These are phyloP conservation scores for Melitaea cinxia DNA, from an alignment of 1,140 invertebrate species.

Conservation along the genomic window DNA sequence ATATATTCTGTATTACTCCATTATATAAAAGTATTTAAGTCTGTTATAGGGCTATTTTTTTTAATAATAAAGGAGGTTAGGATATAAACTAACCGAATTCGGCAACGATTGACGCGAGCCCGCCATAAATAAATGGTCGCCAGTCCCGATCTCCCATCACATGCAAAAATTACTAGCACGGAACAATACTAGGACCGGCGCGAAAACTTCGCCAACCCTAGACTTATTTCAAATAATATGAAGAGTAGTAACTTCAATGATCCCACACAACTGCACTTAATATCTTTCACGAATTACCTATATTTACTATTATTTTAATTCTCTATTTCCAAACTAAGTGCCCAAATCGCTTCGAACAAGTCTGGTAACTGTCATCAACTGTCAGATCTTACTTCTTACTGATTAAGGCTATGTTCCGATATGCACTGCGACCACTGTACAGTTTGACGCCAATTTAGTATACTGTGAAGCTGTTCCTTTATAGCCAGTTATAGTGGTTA, in stretches of 20 bases:
- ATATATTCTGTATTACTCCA: not conserved
- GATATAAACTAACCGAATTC: conserved; percentile 93
- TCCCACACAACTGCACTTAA: not conserved
- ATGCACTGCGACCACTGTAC: no score
- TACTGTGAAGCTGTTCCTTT: no score
- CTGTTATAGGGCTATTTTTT: no score
- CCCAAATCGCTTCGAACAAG: not conserved
- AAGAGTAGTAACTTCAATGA: not conserved
- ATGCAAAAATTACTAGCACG: conserved; percentile 37
- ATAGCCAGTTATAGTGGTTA: no score
- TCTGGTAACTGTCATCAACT: not conserved
- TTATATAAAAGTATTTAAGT: no score
- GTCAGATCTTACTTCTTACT: not conserved
- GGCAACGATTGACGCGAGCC: conserved; percentile 94
- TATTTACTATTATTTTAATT: conserved; percentile 2
- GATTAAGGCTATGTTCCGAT: no score
- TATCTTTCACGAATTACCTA: not conserved
- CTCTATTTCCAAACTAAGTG: not conserved
- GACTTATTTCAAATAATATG: conserved; percentile 1
- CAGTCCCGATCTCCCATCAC: conserved; percentile 84
- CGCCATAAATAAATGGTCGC: conserved; percentile 96
- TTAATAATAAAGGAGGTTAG: conserved; percentile 17
- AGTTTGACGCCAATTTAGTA: no score
- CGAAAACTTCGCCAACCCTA: not conserved
- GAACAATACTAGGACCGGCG: conserved; percentile 8